Conservation (phyloP, 2,797 vertebrate genomes). For the Amphiprion clarkii region DNA sequence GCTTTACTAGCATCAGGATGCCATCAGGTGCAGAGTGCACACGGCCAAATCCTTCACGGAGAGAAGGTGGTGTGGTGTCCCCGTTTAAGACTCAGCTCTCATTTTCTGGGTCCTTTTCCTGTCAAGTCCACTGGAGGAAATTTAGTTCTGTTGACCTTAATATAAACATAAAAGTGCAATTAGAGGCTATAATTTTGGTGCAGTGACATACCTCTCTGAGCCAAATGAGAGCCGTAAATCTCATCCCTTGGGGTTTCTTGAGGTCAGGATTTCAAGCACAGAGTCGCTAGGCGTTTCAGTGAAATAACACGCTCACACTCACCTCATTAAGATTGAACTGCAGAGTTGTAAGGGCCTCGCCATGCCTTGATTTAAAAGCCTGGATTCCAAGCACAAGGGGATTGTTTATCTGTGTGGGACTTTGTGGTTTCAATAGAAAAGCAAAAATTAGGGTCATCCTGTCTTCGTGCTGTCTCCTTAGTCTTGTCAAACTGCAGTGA, state of each 20-base stretch:
- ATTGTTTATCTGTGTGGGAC: conserved; percentile 73
- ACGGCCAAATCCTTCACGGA: conserved; percentile 57
- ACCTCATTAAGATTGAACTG: conserved; percentile 73
- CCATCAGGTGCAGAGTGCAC: conserved; percentile 71
- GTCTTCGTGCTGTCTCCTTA: conserved; percentile 69
- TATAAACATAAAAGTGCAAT: conserved; percentile 73
- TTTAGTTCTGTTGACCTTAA: conserved; percentile 63
- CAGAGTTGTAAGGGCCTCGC: conserved; percentile 56
- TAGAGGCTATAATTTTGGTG: conserved; percentile 63
- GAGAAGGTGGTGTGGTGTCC: conserved; percentile 39
- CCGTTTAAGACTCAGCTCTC: conserved; percentile 41
- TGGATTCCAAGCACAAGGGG: conserved; percentile 54
- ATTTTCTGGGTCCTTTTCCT: conserved; percentile 51
- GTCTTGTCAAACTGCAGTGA: conserved; percentile 68
- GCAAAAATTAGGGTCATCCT: conserved; percentile 56
- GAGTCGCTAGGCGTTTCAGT: conserved; percentile 63
- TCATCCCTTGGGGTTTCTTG: conserved; percentile 62
- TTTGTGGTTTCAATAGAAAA: conserved; percentile 69
- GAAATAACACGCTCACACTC: conserved; percentile 75
- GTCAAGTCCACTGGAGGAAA: conserved; percentile 47
- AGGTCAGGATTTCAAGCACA: conserved; percentile 72
- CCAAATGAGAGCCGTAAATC: conserved; percentile 75
- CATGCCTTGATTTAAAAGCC: conserved; percentile 68
- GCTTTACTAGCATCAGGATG: conserved; percentile 73
- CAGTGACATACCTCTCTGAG: conserved; percentile 48